phyloP scores from a whole-genome alignment of 2,113 vertebrate species.

The Apodemus sylvaticus region DNA sequence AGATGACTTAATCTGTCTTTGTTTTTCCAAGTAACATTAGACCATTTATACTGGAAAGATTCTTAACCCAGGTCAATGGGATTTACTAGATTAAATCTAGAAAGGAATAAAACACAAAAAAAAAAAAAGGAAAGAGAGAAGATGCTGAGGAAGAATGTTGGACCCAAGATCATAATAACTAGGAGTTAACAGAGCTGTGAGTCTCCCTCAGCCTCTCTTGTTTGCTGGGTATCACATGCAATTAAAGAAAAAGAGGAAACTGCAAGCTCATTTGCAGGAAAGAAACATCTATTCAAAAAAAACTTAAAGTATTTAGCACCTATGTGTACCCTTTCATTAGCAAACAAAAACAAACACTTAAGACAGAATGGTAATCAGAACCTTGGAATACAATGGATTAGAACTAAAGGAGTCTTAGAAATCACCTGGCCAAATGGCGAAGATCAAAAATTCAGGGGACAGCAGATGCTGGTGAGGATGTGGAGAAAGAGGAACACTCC shows the following conservation, averaged over 20 bases:
- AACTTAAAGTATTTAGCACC: not conserved
- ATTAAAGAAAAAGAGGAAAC: conserved; percentile 4
- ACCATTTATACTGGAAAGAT: conserved; percentile 83
- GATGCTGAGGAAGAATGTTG: not conserved
- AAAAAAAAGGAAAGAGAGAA: not conserved
- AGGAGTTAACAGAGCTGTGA: not conserved
- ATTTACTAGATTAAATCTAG: conserved; percentile 81
- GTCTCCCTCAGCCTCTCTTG: not conserved
- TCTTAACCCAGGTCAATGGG: conserved; percentile 77
- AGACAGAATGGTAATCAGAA: not conserved
- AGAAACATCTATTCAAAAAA: not conserved
- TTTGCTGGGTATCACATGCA: conserved; percentile 11
- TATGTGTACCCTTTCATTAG: not conserved
- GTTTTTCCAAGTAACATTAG: conserved; percentile 82
- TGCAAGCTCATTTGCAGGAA: conserved; percentile 10
- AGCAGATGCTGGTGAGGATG: too few species aligned
- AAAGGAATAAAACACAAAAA: not conserved
- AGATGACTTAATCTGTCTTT: conserved; percentile 77
- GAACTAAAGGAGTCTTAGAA: not conserved
- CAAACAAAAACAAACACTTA: not conserved
- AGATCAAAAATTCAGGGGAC: too few species aligned
- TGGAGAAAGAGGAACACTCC: too few species aligned
- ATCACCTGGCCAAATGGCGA: not conserved
- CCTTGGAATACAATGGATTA: not conserved
- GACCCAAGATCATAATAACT: not conserved